These are phyloP conservation scores for Mizuhopecten yessoensis DNA, from an alignment of 1,140 invertebrate genomes.

Conservation along the genomic window DNA sequence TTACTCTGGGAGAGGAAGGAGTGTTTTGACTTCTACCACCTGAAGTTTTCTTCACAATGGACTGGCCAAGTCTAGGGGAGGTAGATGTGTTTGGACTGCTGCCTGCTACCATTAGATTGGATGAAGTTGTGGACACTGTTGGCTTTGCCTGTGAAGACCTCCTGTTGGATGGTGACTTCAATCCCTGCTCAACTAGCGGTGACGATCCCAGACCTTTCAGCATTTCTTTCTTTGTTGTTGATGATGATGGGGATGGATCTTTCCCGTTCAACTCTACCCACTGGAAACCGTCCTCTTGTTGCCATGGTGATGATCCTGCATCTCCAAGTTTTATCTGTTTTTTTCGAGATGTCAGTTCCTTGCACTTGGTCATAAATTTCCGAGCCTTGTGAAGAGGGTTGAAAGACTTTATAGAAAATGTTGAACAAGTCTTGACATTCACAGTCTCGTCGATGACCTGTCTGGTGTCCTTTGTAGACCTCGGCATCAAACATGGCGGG, in stretches of 20 bases:
- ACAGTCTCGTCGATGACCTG: background rate
- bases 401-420: background rate
- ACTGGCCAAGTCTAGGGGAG: background rate
- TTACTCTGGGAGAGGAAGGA: background rate
- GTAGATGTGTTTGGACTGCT: background rate
- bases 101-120: background rate
- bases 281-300: background rate
- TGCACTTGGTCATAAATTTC: slow-evolving; percentile 34
- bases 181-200: background rate
- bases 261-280: background rate
- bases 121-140: background rate
- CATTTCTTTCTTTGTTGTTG: background rate
- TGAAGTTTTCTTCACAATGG: background rate
- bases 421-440: background rate
- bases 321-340: background rate
- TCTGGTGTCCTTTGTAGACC: background rate
- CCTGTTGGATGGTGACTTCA: background rate
- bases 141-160: background rate
- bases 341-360: background rate
- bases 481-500: too few species aligned
- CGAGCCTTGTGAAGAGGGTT: background rate
- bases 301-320: background rate
- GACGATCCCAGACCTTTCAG: background rate
- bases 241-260: background rate
- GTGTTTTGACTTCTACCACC: background rate